Evolutionary conservation across 2,797 vertebrate genomes (phyloP).

Genomic region (Neopelma chrysocephalum): DNA sequence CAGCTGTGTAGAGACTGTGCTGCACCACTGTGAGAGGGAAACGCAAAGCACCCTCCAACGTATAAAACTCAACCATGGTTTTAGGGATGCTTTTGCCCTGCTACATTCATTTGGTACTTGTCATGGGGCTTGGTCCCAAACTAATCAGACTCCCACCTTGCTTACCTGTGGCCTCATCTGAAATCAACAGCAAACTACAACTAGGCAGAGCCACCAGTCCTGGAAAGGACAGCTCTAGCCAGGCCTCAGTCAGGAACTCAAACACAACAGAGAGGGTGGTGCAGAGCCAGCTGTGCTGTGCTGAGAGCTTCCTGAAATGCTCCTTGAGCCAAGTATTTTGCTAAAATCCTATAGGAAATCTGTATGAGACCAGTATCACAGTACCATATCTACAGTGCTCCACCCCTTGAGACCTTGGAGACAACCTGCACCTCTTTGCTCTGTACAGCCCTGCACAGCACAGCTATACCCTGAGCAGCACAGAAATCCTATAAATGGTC

Average conservation of each 20-base stretch:
- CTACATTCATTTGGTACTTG: background rate
- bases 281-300: background rate
- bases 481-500: background rate
- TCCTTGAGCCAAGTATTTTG: background rate
- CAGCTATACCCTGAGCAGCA: background rate
- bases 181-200: background rate
- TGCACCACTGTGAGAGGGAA: background rate
- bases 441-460: background rate
- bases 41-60: background rate
- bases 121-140: background rate
- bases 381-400: background rate
- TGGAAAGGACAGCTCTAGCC: background rate
- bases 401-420: background rate
- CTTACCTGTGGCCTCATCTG: background rate
- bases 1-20: background rate
- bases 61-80: background rate
- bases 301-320: background rate
- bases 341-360: background rate
- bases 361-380: background rate
- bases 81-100: rapidly evolving
- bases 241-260: rapidly evolving
- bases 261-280: no score
- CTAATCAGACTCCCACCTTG: background rate
- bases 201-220: background rate
- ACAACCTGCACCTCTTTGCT: background rate